phyloP scores from a whole-genome alignment of 2,888 invertebrate species.

The Meiosimyza decipiens region DNA sequence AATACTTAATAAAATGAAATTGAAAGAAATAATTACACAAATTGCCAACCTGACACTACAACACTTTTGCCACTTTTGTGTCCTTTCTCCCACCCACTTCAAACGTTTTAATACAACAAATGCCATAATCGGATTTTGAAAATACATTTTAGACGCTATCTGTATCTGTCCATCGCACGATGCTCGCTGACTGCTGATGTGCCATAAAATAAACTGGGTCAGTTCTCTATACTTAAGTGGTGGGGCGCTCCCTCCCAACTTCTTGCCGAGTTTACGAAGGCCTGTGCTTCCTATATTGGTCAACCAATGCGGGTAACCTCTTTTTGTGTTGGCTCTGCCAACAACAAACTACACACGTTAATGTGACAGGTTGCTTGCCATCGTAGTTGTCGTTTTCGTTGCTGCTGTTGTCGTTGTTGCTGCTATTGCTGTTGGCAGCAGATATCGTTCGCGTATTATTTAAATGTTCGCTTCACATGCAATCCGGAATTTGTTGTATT shows the following conservation, averaged over 20 bases:
- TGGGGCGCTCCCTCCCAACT: neutral
- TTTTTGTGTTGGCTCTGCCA: slow-evolving; percentile 1
- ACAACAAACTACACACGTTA: neutral
- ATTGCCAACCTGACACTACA: too few species aligned
- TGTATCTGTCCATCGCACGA: slow-evolving; percentile 21
- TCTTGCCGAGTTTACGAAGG: neutral
- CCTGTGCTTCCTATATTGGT: slow-evolving; percentile 20
- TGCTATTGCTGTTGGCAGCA: slow-evolving; percentile 9
- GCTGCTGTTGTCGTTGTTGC: neutral
- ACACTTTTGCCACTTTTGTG: too few species aligned
- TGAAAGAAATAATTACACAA: too few species aligned
- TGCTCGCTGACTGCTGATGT: slow-evolving; percentile 7
- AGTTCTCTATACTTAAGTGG: slow-evolving; percentile 1
- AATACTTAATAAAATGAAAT: too few species aligned
- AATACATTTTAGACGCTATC: slow-evolving; percentile 31
- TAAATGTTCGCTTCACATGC: slow-evolving; percentile 37
- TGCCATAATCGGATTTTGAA: slow-evolving; percentile 27
- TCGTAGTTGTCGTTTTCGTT: slow-evolving; percentile 28
- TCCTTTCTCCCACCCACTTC: too few species aligned
- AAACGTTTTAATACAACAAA: neutral
- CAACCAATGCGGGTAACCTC: slow-evolving; percentile 11
- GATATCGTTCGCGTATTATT: slow-evolving; percentile 19
- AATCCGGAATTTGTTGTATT: slow-evolving; percentile 19
- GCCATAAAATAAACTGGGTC: slow-evolving; percentile 34
- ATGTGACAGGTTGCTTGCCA: slow-evolving; percentile 39